Base-by-base conservation (phyloP, 2,797 vertebrate species). In the Orestias chungarensis region DNA sequence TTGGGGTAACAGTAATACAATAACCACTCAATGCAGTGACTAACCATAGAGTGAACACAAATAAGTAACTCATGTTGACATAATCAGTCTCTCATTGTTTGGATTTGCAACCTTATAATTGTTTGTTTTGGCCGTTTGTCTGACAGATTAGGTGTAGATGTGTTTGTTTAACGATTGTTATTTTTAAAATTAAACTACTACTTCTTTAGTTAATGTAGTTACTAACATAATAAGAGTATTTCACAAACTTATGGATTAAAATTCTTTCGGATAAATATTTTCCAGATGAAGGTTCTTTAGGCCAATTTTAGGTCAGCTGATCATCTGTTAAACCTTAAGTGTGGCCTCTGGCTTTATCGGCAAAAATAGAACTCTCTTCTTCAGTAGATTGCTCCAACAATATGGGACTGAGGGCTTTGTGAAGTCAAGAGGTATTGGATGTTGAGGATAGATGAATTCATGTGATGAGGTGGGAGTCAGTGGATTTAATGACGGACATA, bases 371-470 rank as follows among this genome's bases (percentile, higher is more conserved):
- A 64, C 50, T 65, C 17, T 66, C 62, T 71, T 43, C 18, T 70
- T 65, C 42, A 66, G 54, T 42, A 46, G 38, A 43, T 71, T 71
- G 55, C 40, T 25, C 54, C 18, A 50, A 66, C 66, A 65, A 47
- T 33, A 62, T 66, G 61, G 66, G 66, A 70, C 66, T 66, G 68
- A 70, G 73, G 52, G 29, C 65, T 68, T 47, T 15, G 42, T 33
- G 61, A 50, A 33, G 47, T 69, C 57, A 69, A 29, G 33, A 65
- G 27, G 35, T 70, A 67, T 71, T 77, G 69, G 62, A 73, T 50
- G 71, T 61, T 50, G 61, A 65, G 50, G 71, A 78, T 65, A 44
- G 40, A 78, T 78, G 70, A 65, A 61, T 76, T 35, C 25, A 46
- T 62, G 64, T 17, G 59, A 25, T 67, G 43, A 66, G 68, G 68